Evolutionary conservation across 2,888 invertebrate species (phyloP).

Genomic region (Agonum fuliginosum): DNA sequence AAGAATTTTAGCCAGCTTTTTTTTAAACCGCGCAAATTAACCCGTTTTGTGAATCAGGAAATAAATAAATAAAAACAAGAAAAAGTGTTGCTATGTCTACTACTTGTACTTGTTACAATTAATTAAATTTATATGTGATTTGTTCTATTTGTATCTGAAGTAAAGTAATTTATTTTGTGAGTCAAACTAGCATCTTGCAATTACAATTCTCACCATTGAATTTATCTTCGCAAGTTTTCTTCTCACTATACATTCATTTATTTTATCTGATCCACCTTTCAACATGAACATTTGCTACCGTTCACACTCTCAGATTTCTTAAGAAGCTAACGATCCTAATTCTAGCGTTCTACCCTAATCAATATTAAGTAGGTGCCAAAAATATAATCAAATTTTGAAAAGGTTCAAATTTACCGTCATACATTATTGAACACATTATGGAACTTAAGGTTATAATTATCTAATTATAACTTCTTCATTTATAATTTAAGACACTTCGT

Average conservation of each 20-base stretch:
- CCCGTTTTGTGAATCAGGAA: no score
- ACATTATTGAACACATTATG: neutral
- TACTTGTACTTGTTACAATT: no score
- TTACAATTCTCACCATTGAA: constrained; percentile 11
- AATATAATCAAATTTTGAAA: neutral
- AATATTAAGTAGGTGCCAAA: neutral
- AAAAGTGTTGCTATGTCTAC: no score
- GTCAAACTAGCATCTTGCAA: no score
- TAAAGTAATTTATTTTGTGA: no score
- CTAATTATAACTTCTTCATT: neutral
- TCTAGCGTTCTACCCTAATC: neutral
- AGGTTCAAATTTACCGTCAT: neutral
- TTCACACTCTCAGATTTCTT: neutral
- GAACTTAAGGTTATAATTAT: neutral
- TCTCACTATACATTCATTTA: constrained; percentile 12
- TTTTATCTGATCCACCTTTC: constrained; percentile 39
- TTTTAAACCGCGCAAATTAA: no score
- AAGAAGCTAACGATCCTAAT: neutral
- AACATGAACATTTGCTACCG: constrained; percentile 39
- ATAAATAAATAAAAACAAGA: no score
- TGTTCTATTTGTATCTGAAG: no score
- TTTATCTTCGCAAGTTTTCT: neutral
- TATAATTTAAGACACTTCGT: neutral
- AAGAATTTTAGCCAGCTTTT: no score
- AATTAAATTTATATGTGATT: no score